Base-by-base conservation (phyloP, 2,113 vertebrate species). In the Halcyon senegalensis region DNA sequence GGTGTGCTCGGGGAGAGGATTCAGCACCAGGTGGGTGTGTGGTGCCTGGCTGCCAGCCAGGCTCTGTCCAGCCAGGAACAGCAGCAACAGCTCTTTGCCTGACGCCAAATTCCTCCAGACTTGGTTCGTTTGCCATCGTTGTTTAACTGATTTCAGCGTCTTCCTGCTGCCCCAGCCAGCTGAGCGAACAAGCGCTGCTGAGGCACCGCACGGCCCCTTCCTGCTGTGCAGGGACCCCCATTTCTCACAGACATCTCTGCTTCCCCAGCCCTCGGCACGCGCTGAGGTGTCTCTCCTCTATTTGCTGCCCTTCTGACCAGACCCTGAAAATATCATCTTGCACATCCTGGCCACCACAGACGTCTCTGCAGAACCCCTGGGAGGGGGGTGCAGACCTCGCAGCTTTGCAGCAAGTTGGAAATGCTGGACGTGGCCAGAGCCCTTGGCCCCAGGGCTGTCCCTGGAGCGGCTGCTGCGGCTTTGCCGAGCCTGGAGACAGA, bases 381-480 rank as follows among this genome's bases (percentile, higher is more conserved):
- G 48, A 46, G 9, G 28, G 39, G 39, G 48, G 15, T 28, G n/a
- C 28, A 24, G 66, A 23, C 12, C 39, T 64, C 3, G 5, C 67
- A 35, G 50, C 20, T 58, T 46, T 35, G 59, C 59, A 43, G 31
- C 24, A 17, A 16, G n/a, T 9, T 30, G 31, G 48, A n/a, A 43
- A 27, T 19, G 4, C 1, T 2, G 9, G 6, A 10, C 1, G 3
- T 48, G 72, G 56, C n/a, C 0, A 0, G 39, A 59, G n/a, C 11
- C 28, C 24, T 4, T 16, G 53, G 10, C 43, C 72, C 53, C 24
- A 7, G 24, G 35, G 75, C 31, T 2, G 0, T 8, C 39, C 59
- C 1, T 2, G 48, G 46, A 41, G 17, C 3, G 5, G 72, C 70
- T 33, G 28, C 41, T 1, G 4, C 0, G 1, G 51, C 72, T 50